Evolutionary conservation across 1,140 invertebrate species (phyloP).

Genomic region (Cheumatopsyche charites): DNA sequence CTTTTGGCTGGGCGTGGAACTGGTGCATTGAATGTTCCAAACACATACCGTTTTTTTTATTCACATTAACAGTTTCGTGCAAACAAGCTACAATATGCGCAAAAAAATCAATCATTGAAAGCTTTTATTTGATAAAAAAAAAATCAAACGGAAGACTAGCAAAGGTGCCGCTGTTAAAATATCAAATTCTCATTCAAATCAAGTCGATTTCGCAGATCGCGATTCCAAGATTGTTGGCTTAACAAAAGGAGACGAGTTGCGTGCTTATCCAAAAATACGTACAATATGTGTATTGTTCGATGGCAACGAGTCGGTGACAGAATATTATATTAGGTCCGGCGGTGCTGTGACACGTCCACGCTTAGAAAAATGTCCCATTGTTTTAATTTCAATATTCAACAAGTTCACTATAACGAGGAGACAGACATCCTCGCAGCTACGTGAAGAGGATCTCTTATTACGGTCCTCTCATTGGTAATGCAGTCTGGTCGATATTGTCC

Average conservation of each 20-base stretch:
- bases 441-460: conserved; percentile 37
- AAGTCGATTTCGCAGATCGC: too few relatives aligned
- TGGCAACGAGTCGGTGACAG: conserved; percentile 35
- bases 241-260: too few relatives aligned
- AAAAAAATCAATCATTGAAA: too few relatives aligned
- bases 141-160: too few relatives aligned
- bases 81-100: too few relatives aligned
- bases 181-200: too few relatives aligned
- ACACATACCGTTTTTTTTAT: conserved; percentile 3
- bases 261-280: too few relatives aligned
- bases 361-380: conserved; percentile 45
- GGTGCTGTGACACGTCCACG: conserved; percentile 40
- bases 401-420: conserved; percentile 45
- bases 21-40: conserved; percentile 2
- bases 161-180: too few relatives aligned
- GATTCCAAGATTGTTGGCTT: too few relatives aligned
- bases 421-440: conserved; percentile 40
- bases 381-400: conserved; percentile 46
- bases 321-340: conserved; percentile 42
- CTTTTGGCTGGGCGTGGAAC: neutral
- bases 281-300: conserved; percentile 44
- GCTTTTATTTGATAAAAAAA: too few relatives aligned
- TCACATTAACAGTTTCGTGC: neutral
- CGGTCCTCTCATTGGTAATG: conserved; percentile 30
- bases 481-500: neutral